These are phyloP conservation scores for Tragelaphus imberbis DNA, from an alignment of 2,113 vertebrate genomes.

Conservation along the genomic window DNA sequence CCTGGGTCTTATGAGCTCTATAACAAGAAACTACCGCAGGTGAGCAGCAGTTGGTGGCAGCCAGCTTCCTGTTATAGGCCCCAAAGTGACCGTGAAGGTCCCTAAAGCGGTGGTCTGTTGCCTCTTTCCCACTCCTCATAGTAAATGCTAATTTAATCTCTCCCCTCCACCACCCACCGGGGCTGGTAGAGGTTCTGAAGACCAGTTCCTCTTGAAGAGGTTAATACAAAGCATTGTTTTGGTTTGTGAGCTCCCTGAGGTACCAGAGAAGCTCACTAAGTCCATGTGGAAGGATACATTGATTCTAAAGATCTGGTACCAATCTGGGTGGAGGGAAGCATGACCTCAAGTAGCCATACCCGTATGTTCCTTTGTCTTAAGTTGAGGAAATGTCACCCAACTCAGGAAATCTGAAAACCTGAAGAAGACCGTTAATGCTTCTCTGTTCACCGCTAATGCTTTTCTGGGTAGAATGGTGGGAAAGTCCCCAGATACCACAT, in stretches of 20 bases:
- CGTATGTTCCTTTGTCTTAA: not conserved
- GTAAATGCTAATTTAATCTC: not conserved
- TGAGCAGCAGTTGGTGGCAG: not conserved
- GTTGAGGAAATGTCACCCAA: not conserved
- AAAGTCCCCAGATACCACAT: not conserved
- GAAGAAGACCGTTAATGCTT: not conserved
- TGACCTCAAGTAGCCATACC: not conserved
- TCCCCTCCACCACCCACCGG: accelerated
- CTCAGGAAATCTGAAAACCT: not conserved
- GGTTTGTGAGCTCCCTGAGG: not conserved
- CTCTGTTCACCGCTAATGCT: not conserved
- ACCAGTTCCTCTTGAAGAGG: not conserved
- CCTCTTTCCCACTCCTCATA: not conserved
- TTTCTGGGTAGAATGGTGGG: not conserved
- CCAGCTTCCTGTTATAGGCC: not conserved
- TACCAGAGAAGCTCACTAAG: not conserved
- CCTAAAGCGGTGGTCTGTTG: not conserved
- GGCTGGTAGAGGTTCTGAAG: not conserved
- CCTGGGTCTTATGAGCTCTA: not conserved
- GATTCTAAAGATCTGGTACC: not conserved
- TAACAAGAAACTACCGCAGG: not conserved
- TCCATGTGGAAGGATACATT: not conserved
- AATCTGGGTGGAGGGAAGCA: not conserved
- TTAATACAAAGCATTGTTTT: not conserved
- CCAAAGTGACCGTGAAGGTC: not conserved